These are phyloP conservation scores for Ichneumon xanthorius DNA, from an alignment of 2,888 invertebrate species.

Conservation along the genomic window DNA sequence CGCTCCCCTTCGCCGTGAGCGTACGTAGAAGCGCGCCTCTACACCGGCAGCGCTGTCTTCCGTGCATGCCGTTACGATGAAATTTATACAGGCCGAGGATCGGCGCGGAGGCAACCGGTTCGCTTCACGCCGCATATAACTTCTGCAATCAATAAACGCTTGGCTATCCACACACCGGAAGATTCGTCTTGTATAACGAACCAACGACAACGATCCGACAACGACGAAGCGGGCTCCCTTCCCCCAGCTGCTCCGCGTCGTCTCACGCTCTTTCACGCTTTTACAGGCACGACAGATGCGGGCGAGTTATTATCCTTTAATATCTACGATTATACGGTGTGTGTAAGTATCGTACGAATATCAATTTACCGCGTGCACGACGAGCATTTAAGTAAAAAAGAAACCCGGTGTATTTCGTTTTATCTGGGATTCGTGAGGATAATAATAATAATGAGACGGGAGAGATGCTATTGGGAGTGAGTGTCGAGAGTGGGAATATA, in stretches of 20 bases:
- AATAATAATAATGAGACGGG: conserved; percentile 27
- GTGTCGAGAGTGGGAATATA: conserved; percentile 70
- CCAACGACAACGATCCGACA: conserved; percentile 19
- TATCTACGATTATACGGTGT: too few species aligned
- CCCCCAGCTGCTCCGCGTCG: too few species aligned
- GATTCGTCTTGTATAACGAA: conserved; percentile 35
- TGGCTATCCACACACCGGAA: conserved; percentile 16
- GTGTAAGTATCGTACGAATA: too few species aligned
- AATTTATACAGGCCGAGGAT: conserved; percentile 69
- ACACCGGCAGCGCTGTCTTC: conserved; percentile 27
- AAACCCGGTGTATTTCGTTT: conserved; percentile 4
- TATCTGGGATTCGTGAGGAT: conserved; percentile 32
- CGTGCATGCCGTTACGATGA: conserved; percentile 68
- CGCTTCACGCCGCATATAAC: conserved; percentile 22
- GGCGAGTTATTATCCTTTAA: too few species aligned
- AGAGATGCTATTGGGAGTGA: conserved; percentile 11
- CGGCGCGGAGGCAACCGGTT: conserved; percentile 55
- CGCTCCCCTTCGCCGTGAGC: conserved; percentile 8
- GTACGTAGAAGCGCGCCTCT: conserved; percentile 27
- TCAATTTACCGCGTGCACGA: too few species aligned
- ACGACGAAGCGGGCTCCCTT: conserved; percentile 20
- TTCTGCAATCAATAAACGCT: conserved; percentile 55
- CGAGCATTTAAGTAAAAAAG: too few species aligned
- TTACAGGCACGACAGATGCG: too few species aligned
- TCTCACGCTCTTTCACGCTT: too few species aligned